A percentile compares a stretch with the other conserved stretches of the same genome.
Evolutionary conservation across 2,113 vertebrate species (phyloP).

Genomic region (Chascanopsetta lugubris): DNA sequence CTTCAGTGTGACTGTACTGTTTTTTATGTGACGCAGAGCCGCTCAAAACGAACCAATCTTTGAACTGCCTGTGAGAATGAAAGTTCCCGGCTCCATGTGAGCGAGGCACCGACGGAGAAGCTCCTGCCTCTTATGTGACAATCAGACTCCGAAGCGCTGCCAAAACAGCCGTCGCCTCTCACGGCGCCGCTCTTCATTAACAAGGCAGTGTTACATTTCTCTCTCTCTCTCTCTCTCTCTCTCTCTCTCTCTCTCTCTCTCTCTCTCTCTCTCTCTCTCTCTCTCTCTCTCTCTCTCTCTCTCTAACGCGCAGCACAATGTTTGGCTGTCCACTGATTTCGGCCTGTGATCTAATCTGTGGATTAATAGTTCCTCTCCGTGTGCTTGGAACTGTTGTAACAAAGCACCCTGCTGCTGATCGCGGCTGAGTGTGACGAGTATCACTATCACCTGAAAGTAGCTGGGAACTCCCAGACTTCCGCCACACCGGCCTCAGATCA

Average conservation of each 20-base stretch:
- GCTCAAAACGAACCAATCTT: conserved; percentile 9
- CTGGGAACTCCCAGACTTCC: conserved; percentile 51
- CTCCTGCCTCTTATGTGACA: conserved; percentile 26
- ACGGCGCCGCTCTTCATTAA: conserved; percentile 44
- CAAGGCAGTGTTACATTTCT: conserved; percentile 57
- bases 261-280: conserved; percentile 32
- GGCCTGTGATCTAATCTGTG: background rate
- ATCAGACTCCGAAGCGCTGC: conserved; percentile 51
- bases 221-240: conserved; percentile 4
- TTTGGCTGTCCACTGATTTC: background rate
- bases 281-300: conserved; percentile 35
- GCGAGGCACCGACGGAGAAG: conserved; percentile 1
- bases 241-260: conserved; percentile 49
- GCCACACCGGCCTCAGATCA: background rate
- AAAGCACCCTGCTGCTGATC: background rate
- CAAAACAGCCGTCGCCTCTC: conserved; percentile 41
- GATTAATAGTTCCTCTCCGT: background rate
- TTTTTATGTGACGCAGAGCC: conserved; percentile 1
- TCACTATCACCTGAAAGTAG: conserved; percentile 12
- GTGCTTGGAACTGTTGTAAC: background rate
- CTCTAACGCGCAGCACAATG: background rate
- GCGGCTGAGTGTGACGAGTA: conserved; percentile 1
- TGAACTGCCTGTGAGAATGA: background rate
- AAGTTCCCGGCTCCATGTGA: background rate
- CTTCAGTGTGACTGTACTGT: background rate